These are phyloP conservation scores for Enteromius argenteus DNA, from an alignment of 2,797 vertebrate genomes.

Conservation along the genomic window DNA sequence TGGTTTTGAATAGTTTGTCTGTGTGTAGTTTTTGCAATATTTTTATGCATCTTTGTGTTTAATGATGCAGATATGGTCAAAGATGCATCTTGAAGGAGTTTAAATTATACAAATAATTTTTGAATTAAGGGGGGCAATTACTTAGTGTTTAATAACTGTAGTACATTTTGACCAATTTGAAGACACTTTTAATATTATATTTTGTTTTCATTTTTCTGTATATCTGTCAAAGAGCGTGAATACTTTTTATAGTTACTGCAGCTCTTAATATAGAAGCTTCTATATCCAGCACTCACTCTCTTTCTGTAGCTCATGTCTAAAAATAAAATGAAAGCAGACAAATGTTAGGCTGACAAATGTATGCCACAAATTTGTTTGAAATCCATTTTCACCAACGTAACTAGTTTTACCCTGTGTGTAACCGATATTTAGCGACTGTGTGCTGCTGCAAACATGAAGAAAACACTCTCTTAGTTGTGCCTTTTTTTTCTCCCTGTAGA, in stretches of 20 bases:
- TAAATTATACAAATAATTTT: background rate
- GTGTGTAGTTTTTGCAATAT: background rate
- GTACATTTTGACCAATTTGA: background rate
- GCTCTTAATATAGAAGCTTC: background rate
- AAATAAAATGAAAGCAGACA: conserved; percentile 7
- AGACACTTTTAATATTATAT: background rate
- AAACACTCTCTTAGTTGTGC: conserved; percentile 15
- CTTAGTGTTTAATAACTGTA: background rate
- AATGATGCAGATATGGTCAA: background rate
- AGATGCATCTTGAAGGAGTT: background rate
- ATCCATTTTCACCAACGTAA: background rate
- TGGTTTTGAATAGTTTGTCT: background rate
- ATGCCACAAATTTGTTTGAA: background rate
- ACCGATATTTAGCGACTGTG: background rate
- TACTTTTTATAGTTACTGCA: conserved; percentile 5
- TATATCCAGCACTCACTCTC: background rate
- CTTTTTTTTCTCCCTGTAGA: conserved; percentile 71
- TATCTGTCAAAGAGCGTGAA: background rate
- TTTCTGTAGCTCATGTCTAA: background rate
- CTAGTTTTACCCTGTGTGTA: conserved; percentile 16
- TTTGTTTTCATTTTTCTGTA: background rate
- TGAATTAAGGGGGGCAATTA: background rate
- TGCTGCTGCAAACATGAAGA: background rate
- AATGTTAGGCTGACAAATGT: conserved; percentile 21
- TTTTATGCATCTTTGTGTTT: background rate